Percentiles rank a stretch among this genome's conserved stretches.
phyloP scores from a whole-genome alignment of 1,140 invertebrate species.

The Drosophila kurseongensis region DNA sequence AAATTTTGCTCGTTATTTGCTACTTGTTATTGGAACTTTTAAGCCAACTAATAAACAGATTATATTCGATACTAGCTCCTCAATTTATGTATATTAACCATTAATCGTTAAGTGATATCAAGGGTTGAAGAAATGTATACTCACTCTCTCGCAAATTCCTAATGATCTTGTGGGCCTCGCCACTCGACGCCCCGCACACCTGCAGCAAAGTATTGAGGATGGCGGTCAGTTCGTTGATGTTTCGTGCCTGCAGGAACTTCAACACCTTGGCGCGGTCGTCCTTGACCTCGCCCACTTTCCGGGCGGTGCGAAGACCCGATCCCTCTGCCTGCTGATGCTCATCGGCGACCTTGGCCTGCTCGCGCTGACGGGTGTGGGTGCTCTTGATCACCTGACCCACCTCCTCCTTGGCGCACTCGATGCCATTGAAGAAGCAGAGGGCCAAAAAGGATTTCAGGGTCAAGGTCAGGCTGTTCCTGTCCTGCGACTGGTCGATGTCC shows the following conservation, averaged over 20 bases:
- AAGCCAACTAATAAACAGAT: no score
- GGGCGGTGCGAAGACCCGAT: constrained; percentile 40
- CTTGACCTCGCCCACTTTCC: constrained; percentile 17
- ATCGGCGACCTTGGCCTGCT: neutral
- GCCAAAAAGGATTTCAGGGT: constrained; percentile 60
- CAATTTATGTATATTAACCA: no score
- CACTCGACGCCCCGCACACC: constrained; percentile 52
- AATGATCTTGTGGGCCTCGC: constrained; percentile 53
- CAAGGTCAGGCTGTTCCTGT: constrained; percentile 54
- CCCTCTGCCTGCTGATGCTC: constrained; percentile 18
- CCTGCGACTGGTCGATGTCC: constrained; percentile 56
- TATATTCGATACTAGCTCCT: no score
- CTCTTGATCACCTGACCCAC: constrained; percentile 65
- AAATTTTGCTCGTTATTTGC: neutral
- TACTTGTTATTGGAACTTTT: neutral
- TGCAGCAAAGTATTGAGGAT: constrained; percentile 52
- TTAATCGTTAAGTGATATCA: no score
- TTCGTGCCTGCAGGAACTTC: constrained; percentile 51
- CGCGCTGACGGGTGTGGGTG: constrained; percentile 13
- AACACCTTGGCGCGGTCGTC: constrained; percentile 55
- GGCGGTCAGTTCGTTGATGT: constrained; percentile 28
- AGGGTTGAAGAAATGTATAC: neutral
- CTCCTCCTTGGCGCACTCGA: constrained; percentile 56
- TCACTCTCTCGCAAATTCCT: constrained; percentile 65
- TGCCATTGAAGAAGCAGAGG: constrained; percentile 57